Evolutionary conservation across 2,797 vertebrate genomes (phyloP), one percentile per base, ranked within the genome.

Genomic region (Crax fasciolata): DNA sequence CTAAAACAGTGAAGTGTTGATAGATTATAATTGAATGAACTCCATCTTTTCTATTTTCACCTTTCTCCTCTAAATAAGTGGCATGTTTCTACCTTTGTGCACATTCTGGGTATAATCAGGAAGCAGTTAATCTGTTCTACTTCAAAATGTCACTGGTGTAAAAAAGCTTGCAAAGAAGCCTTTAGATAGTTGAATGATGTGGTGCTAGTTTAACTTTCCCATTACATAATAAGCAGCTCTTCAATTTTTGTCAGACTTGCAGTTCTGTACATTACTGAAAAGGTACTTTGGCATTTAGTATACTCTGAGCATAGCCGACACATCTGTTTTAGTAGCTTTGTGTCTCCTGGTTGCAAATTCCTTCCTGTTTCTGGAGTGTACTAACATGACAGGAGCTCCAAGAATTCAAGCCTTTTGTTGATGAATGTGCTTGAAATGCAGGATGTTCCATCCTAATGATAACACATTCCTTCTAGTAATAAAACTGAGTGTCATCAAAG

Each of bases 241-340:
- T 82, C 43, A 78, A 44, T 44, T 67, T 74, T 74, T 35, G 55
- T 86, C 35, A 46, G 62, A 19, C 59, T 73, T 88, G 38, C 84
- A 73, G 57, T 63, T 89, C 71, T 87, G 25, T 92, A 78, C 55
- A 39, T 88, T 66, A 71, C 57, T 91, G 30, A 61, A 81, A 93
- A 93, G 82, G 73, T 95, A 49, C 30, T 57, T 87, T 44, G 77
- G 80, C 71, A 28, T 94, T 93, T 85, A 57, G 15, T 63, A 76
- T 68, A 52, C 88, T 82, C 39, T 52, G 41, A 90, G 46, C 65
- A 32, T 30, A 82, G 51, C 59, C 44, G 70, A 49, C 74, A 61
- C 74, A 66, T 91, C 46, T 84, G 70, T 72, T 84, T 76, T 78
- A 27, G 68, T 92, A 94, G 51, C 39, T 90, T 74, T 70, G 41